Evolutionary conservation across 64 coral and sea anemone genomes (phyloP).

Genomic region (Hydrozoanthus tunicans): DNA sequence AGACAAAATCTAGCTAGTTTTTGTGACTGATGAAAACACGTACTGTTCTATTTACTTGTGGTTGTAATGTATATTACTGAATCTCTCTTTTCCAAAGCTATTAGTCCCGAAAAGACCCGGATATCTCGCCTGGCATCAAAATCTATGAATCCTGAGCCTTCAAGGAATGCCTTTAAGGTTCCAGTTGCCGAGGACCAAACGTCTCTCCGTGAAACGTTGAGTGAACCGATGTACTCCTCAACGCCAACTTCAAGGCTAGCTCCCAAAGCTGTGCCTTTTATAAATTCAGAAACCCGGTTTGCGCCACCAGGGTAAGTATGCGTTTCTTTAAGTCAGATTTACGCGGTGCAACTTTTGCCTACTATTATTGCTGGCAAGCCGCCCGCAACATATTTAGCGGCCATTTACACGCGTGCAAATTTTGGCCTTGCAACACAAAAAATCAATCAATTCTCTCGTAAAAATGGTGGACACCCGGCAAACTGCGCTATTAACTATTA

Average conservation of each 20-base stretch:
- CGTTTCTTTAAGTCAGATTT: neutral
- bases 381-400: too few species aligned
- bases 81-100: neutral
- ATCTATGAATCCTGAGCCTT: neutral
- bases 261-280: neutral
- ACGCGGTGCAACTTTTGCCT: too few species aligned
- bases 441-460: too few species aligned
- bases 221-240: slow-evolving; percentile 36
- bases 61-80: neutral
- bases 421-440: too few species aligned
- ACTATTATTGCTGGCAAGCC: too few species aligned
- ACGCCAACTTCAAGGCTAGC: slow-evolving; percentile 11
- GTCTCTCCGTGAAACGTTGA: neutral
- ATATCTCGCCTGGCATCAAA: neutral
- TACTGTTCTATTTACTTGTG: neutral
- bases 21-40: too few species aligned
- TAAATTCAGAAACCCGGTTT: neutral
- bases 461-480: too few species aligned
- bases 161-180: neutral
- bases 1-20: too few species aligned
- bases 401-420: too few species aligned
- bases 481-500: too few species aligned
- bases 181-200: neutral
- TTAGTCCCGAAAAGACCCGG: slow-evolving; percentile 3
- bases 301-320: neutral